A percentile compares a stretch with the other conserved stretches of the same genome.
These are phyloP conservation scores for Delia radicum DNA, from an alignment of 1,140 invertebrate genomes.

Conservation along the genomic window DNA sequence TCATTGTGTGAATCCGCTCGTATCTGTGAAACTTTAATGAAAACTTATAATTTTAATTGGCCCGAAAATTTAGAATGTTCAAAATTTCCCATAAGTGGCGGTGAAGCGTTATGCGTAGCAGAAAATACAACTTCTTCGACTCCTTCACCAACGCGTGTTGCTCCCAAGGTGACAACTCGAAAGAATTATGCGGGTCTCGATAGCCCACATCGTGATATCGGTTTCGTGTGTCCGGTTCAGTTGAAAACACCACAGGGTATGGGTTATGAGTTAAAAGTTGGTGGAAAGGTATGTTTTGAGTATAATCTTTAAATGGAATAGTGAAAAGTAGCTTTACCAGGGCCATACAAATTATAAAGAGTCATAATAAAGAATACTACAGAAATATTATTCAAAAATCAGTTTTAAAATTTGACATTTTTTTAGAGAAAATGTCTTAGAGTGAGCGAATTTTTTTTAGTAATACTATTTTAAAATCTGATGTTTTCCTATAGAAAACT, in stretches of 20 bases:
- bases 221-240: constrained; percentile 84
- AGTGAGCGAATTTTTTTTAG: too few species aligned
- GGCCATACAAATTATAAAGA: too few species aligned
- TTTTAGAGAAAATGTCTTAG: too few species aligned
- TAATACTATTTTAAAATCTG: too few species aligned
- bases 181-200: constrained; percentile 47
- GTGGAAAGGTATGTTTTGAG: constrained; percentile 62
- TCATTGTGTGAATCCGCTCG: constrained; percentile 86
- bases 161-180: constrained; percentile 40
- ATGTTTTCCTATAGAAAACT: too few species aligned
- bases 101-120: constrained; percentile 79
- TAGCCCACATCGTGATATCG: constrained; percentile 62
- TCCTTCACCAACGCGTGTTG: constrained; percentile 42
- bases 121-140: constrained; percentile 68
- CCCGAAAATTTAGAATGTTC: constrained; percentile 90
- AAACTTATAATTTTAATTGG: constrained; percentile 91
- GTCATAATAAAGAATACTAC: too few species aligned
- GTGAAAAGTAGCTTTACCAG: too few species aligned
- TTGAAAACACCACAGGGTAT: constrained; percentile 77
- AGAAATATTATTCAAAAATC: too few species aligned
- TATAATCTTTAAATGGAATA: too few species aligned
- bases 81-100: constrained; percentile 77
- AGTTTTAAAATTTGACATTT: too few species aligned
- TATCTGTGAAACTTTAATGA: constrained; percentile 91
- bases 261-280: constrained; percentile 80